These are phyloP conservation scores for Eurytoma californica DNA, from an alignment of 2,888 invertebrate species.

Conservation along the genomic window DNA sequence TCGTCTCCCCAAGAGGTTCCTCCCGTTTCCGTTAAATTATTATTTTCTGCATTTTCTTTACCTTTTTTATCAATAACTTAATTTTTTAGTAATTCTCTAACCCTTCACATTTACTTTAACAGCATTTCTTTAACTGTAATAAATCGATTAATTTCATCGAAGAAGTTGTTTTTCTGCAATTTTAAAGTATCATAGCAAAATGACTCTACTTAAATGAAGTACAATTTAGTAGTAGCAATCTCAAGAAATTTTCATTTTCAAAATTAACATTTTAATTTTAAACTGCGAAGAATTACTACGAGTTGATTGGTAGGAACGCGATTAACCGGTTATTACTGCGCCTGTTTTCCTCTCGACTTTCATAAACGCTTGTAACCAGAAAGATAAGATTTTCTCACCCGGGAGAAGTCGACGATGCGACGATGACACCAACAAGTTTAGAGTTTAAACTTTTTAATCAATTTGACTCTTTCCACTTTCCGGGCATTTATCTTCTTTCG, in stretches of 20 bases:
- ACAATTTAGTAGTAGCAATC: too few relatives aligned
- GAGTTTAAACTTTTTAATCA: slow-evolving; percentile 63
- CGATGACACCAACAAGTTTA: slow-evolving; percentile 9
- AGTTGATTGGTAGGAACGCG: slow-evolving; percentile 36
- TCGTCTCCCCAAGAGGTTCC: slow-evolving; percentile 5
- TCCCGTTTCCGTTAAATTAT: slow-evolving; percentile 28
- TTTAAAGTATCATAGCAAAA: too few relatives aligned
- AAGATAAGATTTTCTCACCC: background rate
- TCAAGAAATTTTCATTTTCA: too few relatives aligned
- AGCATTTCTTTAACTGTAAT: too few relatives aligned
- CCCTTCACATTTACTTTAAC: too few relatives aligned
- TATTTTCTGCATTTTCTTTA: slow-evolving; percentile 11
- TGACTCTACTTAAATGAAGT: too few relatives aligned
- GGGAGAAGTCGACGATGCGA: slow-evolving; percentile 7
- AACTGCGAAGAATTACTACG: slow-evolving; percentile 42
- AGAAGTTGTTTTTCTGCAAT: too few relatives aligned
- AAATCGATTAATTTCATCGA: too few relatives aligned
- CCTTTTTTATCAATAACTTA: slow-evolving; percentile 22
- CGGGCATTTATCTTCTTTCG: slow-evolving; percentile 54
- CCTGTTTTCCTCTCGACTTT: slow-evolving; percentile 9
- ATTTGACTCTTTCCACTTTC: slow-evolving; percentile 61
- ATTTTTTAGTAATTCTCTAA: too few relatives aligned
- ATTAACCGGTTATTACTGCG: slow-evolving; percentile 30
- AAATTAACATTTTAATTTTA: slow-evolving; percentile 11
- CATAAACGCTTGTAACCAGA: slow-evolving; percentile 44